Evolutionary conservation across 1,140 invertebrate genomes (phyloP), one percentile per base, ranked within the genome.

Genomic region (Sarcophaga peregrina): DNA sequence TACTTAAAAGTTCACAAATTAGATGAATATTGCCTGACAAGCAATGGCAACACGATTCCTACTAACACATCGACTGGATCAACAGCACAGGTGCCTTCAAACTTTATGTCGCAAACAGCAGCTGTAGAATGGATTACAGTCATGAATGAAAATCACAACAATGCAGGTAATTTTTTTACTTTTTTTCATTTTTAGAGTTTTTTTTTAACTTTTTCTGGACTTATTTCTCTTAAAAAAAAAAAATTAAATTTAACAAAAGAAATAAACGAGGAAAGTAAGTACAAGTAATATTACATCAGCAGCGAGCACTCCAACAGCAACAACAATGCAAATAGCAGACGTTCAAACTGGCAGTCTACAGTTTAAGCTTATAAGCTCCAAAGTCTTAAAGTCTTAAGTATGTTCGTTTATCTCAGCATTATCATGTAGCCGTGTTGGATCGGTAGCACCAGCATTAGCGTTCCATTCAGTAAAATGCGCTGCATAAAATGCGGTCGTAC

Each of bases 71-170:
- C 54, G 25, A 82, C 74, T 47, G 74, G 20, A 82, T 46, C 81
- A 52, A 74, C 72, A 48, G 72, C 81, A 82, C 25, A 62, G 72
- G 13, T 52, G 62, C 25, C 52, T 78, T 80, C 52, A 54, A 85
- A 82, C 74, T 88, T 87, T 25, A 78, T 88, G 54, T 68, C 86
- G n/a, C 87, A 88, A 17, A 78, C 86, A 2, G 52, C 85, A 15
- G 85, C 86, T 25, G 62, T 68, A 3, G 87, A 88, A 83, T 88
- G 87, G 87, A 88, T 88, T 68, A 80, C 86, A 62, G 76, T 85
- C 4, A 87, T 87, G 73, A 88, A 84, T 52, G 87, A 88, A 81
- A 81, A 76, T 8, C 87, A 88, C 80, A 86, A 86, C 52, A 84
- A 83, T 52, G 73, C 86, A 52, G 87, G 87, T 88, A 87, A 74